Base-by-base conservation (phyloP, 2,888 invertebrate species). In the Drosophila lacicola region DNA sequence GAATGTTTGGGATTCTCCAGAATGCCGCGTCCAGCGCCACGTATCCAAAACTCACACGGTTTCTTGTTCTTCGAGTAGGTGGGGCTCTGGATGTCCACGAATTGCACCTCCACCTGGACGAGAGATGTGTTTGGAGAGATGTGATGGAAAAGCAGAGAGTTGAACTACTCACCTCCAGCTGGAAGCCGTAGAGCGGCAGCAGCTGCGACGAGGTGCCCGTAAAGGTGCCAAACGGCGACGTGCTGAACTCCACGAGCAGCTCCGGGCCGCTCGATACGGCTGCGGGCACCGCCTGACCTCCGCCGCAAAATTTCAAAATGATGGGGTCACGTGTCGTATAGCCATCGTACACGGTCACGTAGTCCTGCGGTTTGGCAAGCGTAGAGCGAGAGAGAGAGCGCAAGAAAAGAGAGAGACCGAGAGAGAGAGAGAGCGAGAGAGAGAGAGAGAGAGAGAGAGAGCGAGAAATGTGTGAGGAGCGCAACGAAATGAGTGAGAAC, bases 221-320 rank as follows among this genome's bases (percentile, higher is more conserved):
- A 92, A 97, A 97, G 75, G 97, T 97, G 78, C 97, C 97, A 91
- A 96, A 97, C 6, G 97, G 96, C 19, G 97, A 97, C 46, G 97
- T 97, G 69, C 96, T 96, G 91, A 98, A 97, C 93, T 97, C 97
- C 33, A 98, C 97, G 75, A 98, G 94, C 82, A 98, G 93, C 92
- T 97, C 97, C 67, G 97, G 96, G 0, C 97, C 97, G 90, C 97
- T 97, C 75, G 97, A 97, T 80, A 96, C 95, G 36, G 97, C 95
- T 90, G 96, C 95, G 11, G 97, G 97, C 58, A 97, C 96, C 4
- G 96, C 94, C 88, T 97, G 96, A 39, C 97, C 97, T 47, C 97
- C 97, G 9, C 97, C 97, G 90, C 98, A 98, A 93, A 98, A 98
- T 93, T 97, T 96, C 81, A 97, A 93, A 88, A 98, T 95, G 75